These are phyloP conservation scores for Nomada fucata DNA, from an alignment of 2,888 invertebrate genomes.

Conservation along the genomic window DNA sequence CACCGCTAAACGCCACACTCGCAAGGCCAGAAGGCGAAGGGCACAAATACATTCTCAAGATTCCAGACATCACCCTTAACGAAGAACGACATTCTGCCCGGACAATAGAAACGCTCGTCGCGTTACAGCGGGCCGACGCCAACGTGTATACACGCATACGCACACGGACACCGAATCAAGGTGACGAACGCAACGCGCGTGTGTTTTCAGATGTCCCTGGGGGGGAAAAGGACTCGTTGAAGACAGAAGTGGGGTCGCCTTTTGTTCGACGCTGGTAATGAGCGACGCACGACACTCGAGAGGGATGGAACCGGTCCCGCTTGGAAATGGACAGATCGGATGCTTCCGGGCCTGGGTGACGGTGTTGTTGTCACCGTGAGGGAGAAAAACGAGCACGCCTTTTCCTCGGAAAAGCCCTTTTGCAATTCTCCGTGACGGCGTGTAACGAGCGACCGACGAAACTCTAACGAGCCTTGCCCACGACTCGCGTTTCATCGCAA, in stretches of 20 bases:
- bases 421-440: conserved; percentile 54
- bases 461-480: conserved; percentile 71
- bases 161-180: conserved; percentile 35
- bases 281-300: conserved; percentile 67
- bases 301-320: conserved; percentile 49
- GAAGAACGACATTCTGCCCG: conserved; percentile 47
- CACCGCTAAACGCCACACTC: conserved; percentile 10
- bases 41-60: conserved; percentile 47
- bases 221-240: conserved; percentile 37
- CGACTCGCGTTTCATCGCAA: conserved; percentile 67
- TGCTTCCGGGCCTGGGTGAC: conserved; percentile 49
- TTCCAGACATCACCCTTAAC: conserved; percentile 43
- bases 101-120: conserved; percentile 35
- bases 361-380: conserved; percentile 32
- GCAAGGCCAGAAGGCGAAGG: conserved; percentile 10
- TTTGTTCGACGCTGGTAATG: conserved; percentile 70
- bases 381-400: conserved; percentile 58
- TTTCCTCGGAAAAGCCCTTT: conserved; percentile 53
- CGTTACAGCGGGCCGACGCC: background rate
- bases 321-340: conserved; percentile 69
- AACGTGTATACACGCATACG: too few relatives aligned
- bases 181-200: conserved; percentile 43
- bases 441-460: conserved; percentile 70
- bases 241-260: conserved; percentile 61
- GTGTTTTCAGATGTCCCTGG: conserved; percentile 59